A percentile compares a stretch with the other conserved stretches of the same genome.
These are phyloP conservation scores for Bryconaethiops microstoma DNA, from an alignment of 2,797 vertebrate genomes.

Conservation along the genomic window DNA sequence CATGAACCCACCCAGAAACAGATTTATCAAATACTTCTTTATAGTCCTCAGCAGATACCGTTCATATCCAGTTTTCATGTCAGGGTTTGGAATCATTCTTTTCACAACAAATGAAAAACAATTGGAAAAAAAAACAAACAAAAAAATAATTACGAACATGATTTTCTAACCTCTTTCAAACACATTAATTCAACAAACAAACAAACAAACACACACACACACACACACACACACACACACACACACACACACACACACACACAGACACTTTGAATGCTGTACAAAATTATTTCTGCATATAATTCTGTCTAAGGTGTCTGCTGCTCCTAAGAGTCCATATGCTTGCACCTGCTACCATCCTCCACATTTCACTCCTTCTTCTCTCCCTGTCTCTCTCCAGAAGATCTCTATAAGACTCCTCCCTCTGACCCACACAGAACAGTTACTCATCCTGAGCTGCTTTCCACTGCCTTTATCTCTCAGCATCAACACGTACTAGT, in stretches of 20 bases:
- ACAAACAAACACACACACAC: too few species aligned
- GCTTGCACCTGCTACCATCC: not conserved
- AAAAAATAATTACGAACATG: too few species aligned
- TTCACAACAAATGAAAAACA: too few species aligned
- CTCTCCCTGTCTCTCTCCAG: slow-evolving; percentile 10
- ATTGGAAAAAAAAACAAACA: too few species aligned
- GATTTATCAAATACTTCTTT: too few species aligned
- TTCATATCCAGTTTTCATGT: too few species aligned
- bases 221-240: too few species aligned
- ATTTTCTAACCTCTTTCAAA: not conserved
- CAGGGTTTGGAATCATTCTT: too few species aligned
- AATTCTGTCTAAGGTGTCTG: not conserved
- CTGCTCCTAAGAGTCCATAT: not conserved
- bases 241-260: too few species aligned
- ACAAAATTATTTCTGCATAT: not conserved
- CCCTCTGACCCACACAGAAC: not conserved
- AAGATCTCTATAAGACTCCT: not conserved
- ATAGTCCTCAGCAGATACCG: too few species aligned
- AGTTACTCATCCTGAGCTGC: not conserved
- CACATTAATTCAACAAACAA: not conserved
- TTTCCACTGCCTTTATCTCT: not conserved
- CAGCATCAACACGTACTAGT: not conserved
- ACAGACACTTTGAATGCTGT: not conserved
- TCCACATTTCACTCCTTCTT: slow-evolving; percentile 4
- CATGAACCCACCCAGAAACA: too few species aligned